Evolutionary conservation across 2,888 invertebrate species (phyloP).

Genomic region (Iselma pallidipennis): DNA sequence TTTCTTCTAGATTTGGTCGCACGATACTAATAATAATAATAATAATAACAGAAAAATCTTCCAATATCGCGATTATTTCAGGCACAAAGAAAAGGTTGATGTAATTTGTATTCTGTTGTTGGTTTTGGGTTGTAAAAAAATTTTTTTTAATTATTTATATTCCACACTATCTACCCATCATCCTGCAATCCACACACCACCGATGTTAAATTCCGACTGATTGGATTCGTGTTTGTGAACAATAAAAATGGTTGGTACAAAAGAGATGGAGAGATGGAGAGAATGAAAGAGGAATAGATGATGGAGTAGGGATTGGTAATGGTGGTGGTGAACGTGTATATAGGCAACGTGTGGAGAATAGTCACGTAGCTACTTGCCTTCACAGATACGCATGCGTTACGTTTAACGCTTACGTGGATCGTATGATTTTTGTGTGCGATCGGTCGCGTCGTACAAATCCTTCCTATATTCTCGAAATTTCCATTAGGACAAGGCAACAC

Average conservation of each 20-base stretch:
- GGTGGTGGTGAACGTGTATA: background rate
- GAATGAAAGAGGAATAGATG: constrained; percentile 28
- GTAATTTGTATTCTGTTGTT: too few relatives aligned
- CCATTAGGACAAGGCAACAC: too few relatives aligned
- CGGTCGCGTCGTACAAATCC: too few relatives aligned
- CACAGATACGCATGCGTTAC: constrained; percentile 26
- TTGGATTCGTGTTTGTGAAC: constrained; percentile 13
- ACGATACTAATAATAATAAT: background rate
- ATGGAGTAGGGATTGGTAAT: constrained; percentile 11
- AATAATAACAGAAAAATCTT: too few relatives aligned
- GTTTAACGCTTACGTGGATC: constrained; percentile 31
- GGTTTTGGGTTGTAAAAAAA: constrained; percentile 40
- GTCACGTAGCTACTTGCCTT: constrained; percentile 38
- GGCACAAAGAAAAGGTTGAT: background rate
- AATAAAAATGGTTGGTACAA: background rate
- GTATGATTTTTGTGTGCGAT: constrained; percentile 32
- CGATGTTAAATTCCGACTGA: constrained; percentile 56
- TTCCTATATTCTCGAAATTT: too few relatives aligned
- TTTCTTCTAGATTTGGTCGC: background rate
- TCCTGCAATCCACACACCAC: constrained; percentile 44
- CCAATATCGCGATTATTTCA: too few relatives aligned
- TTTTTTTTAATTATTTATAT: constrained; percentile 8
- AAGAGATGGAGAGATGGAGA: constrained; percentile 8
- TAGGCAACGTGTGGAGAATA: constrained; percentile 5
- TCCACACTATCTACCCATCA: constrained; percentile 53